Conservation (phyloP, 2,888 invertebrate species). For the Acronicta leporina region DNA sequence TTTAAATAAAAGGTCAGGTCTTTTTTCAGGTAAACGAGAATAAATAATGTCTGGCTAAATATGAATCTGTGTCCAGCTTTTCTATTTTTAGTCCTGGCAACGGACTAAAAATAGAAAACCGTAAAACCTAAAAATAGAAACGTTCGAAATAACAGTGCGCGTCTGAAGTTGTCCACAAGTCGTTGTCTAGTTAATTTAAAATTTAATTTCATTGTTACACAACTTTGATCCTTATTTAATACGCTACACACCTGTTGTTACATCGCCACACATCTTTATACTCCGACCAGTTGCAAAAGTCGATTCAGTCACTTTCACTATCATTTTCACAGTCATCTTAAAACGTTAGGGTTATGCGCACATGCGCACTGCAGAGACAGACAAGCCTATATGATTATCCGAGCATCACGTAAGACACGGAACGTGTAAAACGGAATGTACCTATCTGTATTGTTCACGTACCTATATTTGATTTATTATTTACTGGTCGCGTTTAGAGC, state of each 20-base stretch:
- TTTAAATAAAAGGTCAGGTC: too few relatives aligned
- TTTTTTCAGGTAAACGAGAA: too few relatives aligned
- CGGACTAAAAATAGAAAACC: too few relatives aligned
- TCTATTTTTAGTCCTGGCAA: too few relatives aligned
- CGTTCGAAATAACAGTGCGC: too few relatives aligned
- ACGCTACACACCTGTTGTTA: constrained; percentile 64
- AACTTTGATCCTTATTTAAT: constrained; percentile 53
- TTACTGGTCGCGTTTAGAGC: constrained; percentile 6
- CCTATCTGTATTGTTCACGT: constrained; percentile 25
- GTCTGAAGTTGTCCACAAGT: too few relatives aligned
- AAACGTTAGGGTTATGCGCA: constrained; percentile 56
- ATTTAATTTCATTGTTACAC: too few relatives aligned
- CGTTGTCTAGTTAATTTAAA: too few relatives aligned
- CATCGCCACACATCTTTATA: constrained; percentile 46
- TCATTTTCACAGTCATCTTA: constrained; percentile 38
- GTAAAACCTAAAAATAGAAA: too few relatives aligned
- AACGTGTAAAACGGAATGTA: constrained; percentile 22
- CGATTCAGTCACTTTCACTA: constrained; percentile 44
- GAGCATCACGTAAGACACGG: constrained; percentile 23
- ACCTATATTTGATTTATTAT: constrained; percentile 13
- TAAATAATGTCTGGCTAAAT: too few relatives aligned
- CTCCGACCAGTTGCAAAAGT: constrained; percentile 53
- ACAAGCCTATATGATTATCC: constrained; percentile 38
- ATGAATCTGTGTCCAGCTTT: too few relatives aligned
- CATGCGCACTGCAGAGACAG: constrained; percentile 66